These are phyloP conservation scores for Dromococcyx pavoninus DNA, from an alignment of 2,797 vertebrate species.

Conservation along the genomic window DNA sequence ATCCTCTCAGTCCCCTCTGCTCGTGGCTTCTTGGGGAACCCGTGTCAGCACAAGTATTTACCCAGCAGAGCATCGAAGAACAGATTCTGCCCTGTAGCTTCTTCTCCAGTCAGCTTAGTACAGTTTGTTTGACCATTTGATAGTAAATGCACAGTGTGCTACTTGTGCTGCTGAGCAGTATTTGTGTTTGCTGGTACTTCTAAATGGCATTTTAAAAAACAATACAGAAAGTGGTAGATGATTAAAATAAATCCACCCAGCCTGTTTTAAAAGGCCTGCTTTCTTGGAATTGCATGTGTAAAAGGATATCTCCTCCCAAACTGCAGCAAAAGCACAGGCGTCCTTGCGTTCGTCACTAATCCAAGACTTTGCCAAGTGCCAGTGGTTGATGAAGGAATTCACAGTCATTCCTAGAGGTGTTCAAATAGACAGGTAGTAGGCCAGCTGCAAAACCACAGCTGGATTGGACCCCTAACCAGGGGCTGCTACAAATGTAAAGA, in stretches of 20 bases:
- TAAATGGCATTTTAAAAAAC: not conserved
- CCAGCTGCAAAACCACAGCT: slow-evolving; percentile 4
- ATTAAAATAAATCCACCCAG: not conserved
- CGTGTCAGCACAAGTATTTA: not conserved
- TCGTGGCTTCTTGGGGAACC: not conserved
- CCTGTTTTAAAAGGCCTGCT: not conserved
- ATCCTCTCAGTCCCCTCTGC: not conserved
- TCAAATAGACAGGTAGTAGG: slow-evolving; percentile 13
- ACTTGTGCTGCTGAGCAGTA: not conserved
- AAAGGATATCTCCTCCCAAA: slow-evolving; percentile 1
- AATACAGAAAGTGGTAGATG: not conserved
- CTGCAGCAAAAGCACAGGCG: not conserved
- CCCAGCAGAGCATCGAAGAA: not conserved
- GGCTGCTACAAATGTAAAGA: not conserved
- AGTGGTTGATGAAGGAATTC: slow-evolving; percentile 19
- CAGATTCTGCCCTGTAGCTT: not conserved
- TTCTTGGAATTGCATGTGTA: not conserved
- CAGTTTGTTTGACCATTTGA: not conserved
- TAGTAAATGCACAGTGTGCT: not conserved
- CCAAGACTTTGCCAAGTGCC: not conserved
- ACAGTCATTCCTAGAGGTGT: not conserved
- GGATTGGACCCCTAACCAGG: not conserved
- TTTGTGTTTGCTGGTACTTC: not conserved
- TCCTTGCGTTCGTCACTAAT: not conserved
- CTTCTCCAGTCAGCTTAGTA: not conserved